Conservation (phyloP, 2,113 vertebrate genomes). For the Lepidothrix coronata region DNA sequence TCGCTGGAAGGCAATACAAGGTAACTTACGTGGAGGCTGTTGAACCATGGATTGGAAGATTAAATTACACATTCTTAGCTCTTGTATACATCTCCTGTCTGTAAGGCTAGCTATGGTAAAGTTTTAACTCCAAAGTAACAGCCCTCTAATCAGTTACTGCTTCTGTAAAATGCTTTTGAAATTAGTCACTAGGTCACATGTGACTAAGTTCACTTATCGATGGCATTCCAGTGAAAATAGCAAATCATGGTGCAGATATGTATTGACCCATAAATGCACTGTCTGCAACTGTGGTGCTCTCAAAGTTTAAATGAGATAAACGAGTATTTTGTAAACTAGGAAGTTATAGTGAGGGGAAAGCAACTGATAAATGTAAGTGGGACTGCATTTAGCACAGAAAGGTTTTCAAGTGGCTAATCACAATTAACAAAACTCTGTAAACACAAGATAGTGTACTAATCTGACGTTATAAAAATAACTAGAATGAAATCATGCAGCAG, state of each 20-base stretch:
- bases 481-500: background rate
- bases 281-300: background rate
- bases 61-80: background rate
- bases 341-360: background rate
- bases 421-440: background rate
- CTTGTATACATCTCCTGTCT: background rate
- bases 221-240: conserved; percentile 34
- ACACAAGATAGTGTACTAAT: background rate
- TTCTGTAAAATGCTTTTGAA: conserved; percentile 30
- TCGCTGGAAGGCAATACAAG: background rate
- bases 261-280: background rate
- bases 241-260: background rate
- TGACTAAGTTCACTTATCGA: conserved; percentile 34
- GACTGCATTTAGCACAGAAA: background rate
- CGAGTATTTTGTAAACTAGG: background rate
- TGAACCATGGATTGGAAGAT: background rate
- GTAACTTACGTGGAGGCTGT: background rate
- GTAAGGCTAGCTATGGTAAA: background rate
- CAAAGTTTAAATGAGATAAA: background rate
- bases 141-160: conserved; percentile 35
- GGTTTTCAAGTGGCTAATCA: background rate
- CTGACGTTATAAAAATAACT: background rate
- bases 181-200: conserved; percentile 49
- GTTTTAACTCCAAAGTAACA: conserved; percentile 39
- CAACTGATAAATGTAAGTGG: background rate